Evolutionary conservation across 2,113 vertebrate genomes (phyloP).

Genomic region (Hyperoodon ampullatus): DNA sequence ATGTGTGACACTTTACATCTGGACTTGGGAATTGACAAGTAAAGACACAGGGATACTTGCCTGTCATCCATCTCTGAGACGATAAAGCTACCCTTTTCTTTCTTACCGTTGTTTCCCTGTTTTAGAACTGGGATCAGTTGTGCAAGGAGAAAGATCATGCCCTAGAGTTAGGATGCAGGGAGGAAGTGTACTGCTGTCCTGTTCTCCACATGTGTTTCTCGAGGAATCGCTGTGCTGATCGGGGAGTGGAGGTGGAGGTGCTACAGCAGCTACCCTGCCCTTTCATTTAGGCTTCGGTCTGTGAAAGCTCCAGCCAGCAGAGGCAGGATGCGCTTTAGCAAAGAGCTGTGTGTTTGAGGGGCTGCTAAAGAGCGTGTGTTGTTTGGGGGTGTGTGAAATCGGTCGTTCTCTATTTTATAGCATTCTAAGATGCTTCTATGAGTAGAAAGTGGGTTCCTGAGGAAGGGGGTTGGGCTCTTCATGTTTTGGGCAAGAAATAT

Average conservation of each 20-base stretch:
- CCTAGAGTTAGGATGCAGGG: background rate
- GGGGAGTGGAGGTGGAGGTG: constrained; percentile 45
- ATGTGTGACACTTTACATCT: background rate
- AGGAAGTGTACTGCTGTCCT: constrained; percentile 55
- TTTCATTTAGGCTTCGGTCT: constrained; percentile 58
- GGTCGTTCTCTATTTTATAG: accelerated
- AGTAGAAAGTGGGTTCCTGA: background rate
- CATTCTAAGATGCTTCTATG: background rate
- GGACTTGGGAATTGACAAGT: constrained; percentile 59
- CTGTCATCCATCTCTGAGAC: constrained; percentile 33
- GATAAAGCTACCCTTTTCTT: background rate
- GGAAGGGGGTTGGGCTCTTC: background rate
- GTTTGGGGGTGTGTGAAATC: background rate
- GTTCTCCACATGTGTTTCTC: constrained; percentile 54
- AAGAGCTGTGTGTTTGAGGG: background rate
- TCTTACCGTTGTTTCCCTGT: background rate
- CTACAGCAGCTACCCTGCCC: background rate
- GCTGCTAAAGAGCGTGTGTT: constrained; percentile 17
- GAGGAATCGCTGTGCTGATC: constrained; percentile 8
- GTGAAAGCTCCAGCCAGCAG: constrained; percentile 59
- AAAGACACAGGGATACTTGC: constrained; percentile 28
- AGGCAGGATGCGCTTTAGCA: constrained; percentile 50
- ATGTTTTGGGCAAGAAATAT: constrained; percentile 49
- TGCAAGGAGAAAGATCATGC: constrained; percentile 41
- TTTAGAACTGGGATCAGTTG: constrained; percentile 21